Evolutionary conservation across 2,113 vertebrate genomes (phyloP), one percentile per base, ranked within the genome.

Genomic region (Sinosuthora webbiana): DNA sequence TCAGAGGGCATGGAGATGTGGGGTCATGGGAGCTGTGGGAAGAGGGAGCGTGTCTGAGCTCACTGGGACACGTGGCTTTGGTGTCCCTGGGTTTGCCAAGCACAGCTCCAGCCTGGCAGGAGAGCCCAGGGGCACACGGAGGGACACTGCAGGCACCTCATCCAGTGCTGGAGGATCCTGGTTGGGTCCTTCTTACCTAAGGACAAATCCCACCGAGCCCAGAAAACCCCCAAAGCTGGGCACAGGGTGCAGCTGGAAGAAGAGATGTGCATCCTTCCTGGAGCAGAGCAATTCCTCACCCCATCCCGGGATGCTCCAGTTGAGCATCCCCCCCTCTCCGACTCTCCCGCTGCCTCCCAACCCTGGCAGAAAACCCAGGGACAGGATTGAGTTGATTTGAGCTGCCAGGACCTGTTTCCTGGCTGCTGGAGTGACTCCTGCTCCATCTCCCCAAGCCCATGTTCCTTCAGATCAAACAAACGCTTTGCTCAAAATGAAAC

Each of bases 401-500:
- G 76, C 71, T 74, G 73, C 74, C 91, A 86, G 52, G 83, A 95
- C 73, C 84, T 76, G 82, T 73, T 96, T 93, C 82, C 84, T 13
- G 31, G 83, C 89, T 77, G 91, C 91, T 73, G 94, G 53, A 94
- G 57, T 45, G 71, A 87, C 84, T 89, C 25, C 0, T 71, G 68
- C 94, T 60, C 56, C 4, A 2, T 60, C 45, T 73, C 31, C 52
- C 28, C 52, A 52, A 8, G 22, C 33, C 75, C 8, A 0, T 17
- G 92, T 27, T 95, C 53, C 52, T 47, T 42, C 67, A 55, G 68
- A 93, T 94, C 90, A 86, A 92, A 92, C 88, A 42, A 70, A 83
- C 2, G 25, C 88, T 94, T 65, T 42, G 45, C 88, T 97, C 92
- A 45, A 94, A 96, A 96, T 93, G 86, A 96, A 96, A 93, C 92